Evolutionary conservation across 2,888 invertebrate genomes (phyloP), one percentile per base, ranked within the genome.

Genomic region (Torymus aiolomorphi): DNA sequence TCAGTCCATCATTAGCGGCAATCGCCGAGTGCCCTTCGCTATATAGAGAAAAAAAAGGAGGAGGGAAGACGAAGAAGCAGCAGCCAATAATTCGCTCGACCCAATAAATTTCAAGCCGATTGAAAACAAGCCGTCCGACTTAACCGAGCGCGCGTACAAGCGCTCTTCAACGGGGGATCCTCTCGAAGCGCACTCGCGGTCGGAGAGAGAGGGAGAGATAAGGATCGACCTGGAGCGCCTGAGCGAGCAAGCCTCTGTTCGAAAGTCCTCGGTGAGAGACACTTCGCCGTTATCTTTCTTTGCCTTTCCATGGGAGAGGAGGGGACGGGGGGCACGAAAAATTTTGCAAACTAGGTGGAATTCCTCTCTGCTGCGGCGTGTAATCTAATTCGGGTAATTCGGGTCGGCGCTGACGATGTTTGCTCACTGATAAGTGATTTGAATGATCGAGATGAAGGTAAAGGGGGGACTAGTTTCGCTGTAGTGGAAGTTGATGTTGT

Each of bases 91-190:
- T 16, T 31, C 24, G 72, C 63, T 75, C 54, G 71, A 80, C 70
- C 57, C 70, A 66, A 76, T 80, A 71, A 80, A 80, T 80, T 80
- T 80, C 75, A 65, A 80, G 71, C 24, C 76, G 67, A 76, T 80
- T 76, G 80, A 80, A 80, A 80, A 80, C 71, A 80, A 80, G 71
- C 71, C 49, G 49, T 62, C 70, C 62, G 69, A 61, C 10, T 63
- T 42, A 31, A 31, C 31, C 31, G 31, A 31, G 31, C 31, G 31
- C 31, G 31, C 31, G 8, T 31, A 3, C 31, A 31, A 31, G 31
- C 31, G 2, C 31, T 2, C 31, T 31, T 31, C 31, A 31, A 31
- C 3, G 2, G 2, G 8, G 31, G 31, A 31, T 31, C 31, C 31
- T 3, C 31, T 31, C 31, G 31, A 31, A 31, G 31, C 3, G 31